These are phyloP conservation scores for Drosophila subsilvestris DNA, from an alignment of 2,888 invertebrate genomes.

Conservation along the genomic window DNA sequence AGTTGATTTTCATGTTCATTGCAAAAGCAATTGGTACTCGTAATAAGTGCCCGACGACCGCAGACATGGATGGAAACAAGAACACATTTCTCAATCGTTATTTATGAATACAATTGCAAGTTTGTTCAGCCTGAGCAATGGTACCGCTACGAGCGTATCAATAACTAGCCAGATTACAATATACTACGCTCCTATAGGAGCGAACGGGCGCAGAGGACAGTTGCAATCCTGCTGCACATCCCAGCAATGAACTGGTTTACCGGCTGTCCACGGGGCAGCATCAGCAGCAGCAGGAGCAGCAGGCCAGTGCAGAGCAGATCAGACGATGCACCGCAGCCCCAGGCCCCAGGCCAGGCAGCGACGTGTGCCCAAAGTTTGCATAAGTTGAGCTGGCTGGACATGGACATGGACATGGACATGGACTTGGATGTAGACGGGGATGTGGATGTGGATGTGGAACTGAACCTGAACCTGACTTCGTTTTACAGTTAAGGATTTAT, in stretches of 20 bases:
- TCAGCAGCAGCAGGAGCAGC: conserved; percentile 38
- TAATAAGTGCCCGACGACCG: conserved; percentile 72
- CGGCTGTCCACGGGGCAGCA: conserved; percentile 16
- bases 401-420: conserved; percentile 15
- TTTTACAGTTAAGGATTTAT: conserved; percentile 74
- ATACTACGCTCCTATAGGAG: neutral
- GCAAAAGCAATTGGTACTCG: conserved; percentile 67
- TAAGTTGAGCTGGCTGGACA: conserved; percentile 51
- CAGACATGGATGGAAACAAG: conserved; percentile 33
- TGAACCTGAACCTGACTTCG: conserved; percentile 27
- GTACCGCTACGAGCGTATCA: conserved; percentile 62
- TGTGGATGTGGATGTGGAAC: conserved; percentile 18
- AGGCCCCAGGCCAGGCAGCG: conserved; percentile 30
- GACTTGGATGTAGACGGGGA: neutral
- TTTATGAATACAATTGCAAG: conserved; percentile 76
- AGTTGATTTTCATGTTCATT: conserved; percentile 73
- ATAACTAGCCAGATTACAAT: conserved; percentile 56
- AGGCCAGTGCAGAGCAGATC: conserved; percentile 51
- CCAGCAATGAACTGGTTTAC: conserved; percentile 69
- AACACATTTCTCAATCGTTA: conserved; percentile 77
- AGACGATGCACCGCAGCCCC: conserved; percentile 48
- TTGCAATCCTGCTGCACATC: conserved; percentile 17
- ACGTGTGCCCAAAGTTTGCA: conserved; percentile 75
- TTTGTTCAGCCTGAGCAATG: conserved; percentile 57
- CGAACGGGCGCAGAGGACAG: conserved; percentile 2